A percentile compares a stretch with the other conserved stretches of the same genome.
Evolutionary conservation across 2,113 vertebrate genomes (phyloP).

Genomic region (Morone saxatilis): DNA sequence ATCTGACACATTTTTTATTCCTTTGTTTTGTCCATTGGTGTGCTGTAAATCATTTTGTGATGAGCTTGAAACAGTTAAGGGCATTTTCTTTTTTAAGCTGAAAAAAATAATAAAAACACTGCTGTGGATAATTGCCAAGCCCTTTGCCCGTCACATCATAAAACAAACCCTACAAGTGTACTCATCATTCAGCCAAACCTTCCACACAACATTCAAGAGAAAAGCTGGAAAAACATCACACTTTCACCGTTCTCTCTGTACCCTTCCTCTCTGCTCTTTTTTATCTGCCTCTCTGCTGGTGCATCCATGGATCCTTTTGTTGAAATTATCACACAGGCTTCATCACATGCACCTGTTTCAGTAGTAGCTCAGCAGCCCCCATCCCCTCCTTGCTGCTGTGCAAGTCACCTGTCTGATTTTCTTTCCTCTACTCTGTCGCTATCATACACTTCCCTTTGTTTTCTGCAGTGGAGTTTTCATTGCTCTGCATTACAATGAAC

Average conservation of each 20-base stretch:
- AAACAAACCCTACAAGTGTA: constrained; percentile 52
- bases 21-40: constrained; percentile 54
- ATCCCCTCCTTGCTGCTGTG: constrained; percentile 9
- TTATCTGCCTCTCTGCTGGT: constrained; percentile 44
- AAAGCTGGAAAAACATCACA: constrained; percentile 65
- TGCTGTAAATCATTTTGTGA: constrained; percentile 50
- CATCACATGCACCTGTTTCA: constrained; percentile 50
- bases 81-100: constrained; percentile 39
- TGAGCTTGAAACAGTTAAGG: constrained; percentile 47
- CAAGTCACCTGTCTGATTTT: constrained; percentile 43
- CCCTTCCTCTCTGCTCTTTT: constrained; percentile 46
- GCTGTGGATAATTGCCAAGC: constrained; percentile 33
- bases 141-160: constrained; percentile 32
- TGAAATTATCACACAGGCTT: constrained; percentile 54
- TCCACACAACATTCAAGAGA: constrained; percentile 41
- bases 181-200: constrained; percentile 40
- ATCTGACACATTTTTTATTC: constrained; percentile 67
- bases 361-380: constrained; percentile 6
- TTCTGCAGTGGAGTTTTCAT: constrained; percentile 49
- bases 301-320: constrained; percentile 49
- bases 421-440: not conserved
- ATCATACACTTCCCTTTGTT: constrained; percentile 28
- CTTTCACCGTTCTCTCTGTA: constrained; percentile 38
- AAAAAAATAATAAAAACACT: not conserved
- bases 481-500: constrained; percentile 49